Evolutionary conservation across 92 coral and sea anemone genomes (phyloP).

Genomic region (Scolanthus callimorphus): DNA sequence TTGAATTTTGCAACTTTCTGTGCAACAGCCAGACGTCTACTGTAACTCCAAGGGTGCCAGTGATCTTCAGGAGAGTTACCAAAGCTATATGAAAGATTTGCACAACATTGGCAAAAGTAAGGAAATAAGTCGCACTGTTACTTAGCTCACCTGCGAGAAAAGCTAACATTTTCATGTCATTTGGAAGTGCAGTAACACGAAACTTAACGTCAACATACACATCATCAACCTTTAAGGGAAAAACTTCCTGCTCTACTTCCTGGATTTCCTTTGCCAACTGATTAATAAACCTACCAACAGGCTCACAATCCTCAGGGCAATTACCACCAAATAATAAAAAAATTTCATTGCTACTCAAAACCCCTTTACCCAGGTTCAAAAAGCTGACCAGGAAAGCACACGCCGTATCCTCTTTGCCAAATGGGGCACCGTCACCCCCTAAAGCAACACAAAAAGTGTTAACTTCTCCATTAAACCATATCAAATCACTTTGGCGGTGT

Average conservation of each 20-base stretch:
- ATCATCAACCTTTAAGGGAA: constrained; percentile 9
- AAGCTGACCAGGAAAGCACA: constrained; percentile 44
- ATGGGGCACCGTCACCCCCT: constrained; percentile 56
- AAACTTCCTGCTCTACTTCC: constrained; percentile 12
- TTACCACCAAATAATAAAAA: constrained; percentile 44
- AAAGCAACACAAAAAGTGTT: no score
- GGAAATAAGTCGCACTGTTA: constrained; percentile 48
- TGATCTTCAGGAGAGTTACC: no score
- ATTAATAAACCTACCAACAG: constrained; percentile 25
- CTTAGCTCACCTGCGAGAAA: constrained; percentile 22
- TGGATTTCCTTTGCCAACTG: constrained; percentile 29
- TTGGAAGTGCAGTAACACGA: constrained; percentile 39
- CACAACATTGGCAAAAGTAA: constrained; percentile 57
- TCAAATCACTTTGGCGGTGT: constrained; percentile 6
- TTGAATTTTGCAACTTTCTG: constrained; percentile 22
- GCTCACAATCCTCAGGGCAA: constrained; percentile 38
- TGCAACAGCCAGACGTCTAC: constrained; percentile 15
- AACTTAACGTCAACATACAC: constrained; percentile 19
- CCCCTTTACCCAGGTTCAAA: constrained; percentile 21
- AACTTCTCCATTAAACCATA: no score
- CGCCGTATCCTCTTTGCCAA: constrained; percentile 46
- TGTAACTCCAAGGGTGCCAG: no score
- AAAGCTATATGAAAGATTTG: constrained; percentile 21
- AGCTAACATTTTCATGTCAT: constrained; percentile 49
- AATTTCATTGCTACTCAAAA: no score